Conservation (phyloP, 2,113 vertebrate species). For the Tachysurus vachellii region DNA sequence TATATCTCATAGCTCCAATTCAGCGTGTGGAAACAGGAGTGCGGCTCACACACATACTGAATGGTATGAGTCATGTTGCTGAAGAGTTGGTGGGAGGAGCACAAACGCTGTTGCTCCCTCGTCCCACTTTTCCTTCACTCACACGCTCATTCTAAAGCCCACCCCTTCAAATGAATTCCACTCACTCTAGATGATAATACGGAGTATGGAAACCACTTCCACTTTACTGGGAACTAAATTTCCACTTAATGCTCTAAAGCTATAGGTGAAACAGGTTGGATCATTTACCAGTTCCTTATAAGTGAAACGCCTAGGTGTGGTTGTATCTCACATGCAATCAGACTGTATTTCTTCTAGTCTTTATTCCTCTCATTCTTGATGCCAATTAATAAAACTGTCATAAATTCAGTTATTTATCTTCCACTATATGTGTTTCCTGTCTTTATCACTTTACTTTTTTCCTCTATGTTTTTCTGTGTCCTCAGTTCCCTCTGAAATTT, state of each 20-base stretch:
- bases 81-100: slow-evolving; percentile 55
- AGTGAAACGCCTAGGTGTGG: not conserved
- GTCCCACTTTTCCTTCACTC: slow-evolving; percentile 36
- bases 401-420: not conserved
- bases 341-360: not conserved
- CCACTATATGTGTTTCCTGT: not conserved
- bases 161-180: slow-evolving; percentile 29
- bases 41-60: slow-evolving; percentile 37
- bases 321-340: not conserved
- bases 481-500: slow-evolving; percentile 16
- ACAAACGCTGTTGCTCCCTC: slow-evolving; percentile 22
- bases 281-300: slow-evolving; percentile 3
- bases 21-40: slow-evolving; percentile 29
- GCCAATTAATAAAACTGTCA: not conserved
- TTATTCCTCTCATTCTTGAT: not conserved
- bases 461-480: slow-evolving; percentile 4
- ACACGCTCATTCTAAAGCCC: slow-evolving; percentile 21
- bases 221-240: not conserved
- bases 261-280: not conserved
- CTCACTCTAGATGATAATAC: not conserved
- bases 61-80: slow-evolving; percentile 64
- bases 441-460: slow-evolving; percentile 4
- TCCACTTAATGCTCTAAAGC: not conserved
- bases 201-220: not conserved
- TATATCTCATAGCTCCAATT: slow-evolving; percentile 8